These are phyloP conservation scores for Brachionus koreanus DNA, from an alignment of 1,140 invertebrate species.

Conservation along the genomic window DNA sequence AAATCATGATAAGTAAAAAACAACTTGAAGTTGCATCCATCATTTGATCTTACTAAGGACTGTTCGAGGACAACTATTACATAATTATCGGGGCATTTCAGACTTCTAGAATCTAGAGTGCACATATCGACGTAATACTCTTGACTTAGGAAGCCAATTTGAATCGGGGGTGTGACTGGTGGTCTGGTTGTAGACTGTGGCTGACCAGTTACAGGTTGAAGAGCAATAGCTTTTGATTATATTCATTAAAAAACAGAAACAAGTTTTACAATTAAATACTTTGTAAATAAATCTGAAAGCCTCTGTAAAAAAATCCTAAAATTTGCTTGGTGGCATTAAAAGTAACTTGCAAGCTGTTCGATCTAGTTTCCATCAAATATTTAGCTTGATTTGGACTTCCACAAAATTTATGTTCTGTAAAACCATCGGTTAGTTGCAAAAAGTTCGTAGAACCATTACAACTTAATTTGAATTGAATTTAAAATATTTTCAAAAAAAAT, in stretches of 20 bases:
- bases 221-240: background rate
- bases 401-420: background rate
- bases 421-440: background rate
- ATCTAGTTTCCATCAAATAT: conserved; percentile 28
- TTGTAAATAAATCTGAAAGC: conserved; percentile 11
- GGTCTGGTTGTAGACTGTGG: conserved; percentile 12
- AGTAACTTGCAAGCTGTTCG: background rate
- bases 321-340: background rate
- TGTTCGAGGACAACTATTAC: background rate
- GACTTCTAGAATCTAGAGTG: background rate
- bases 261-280: background rate
- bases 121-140: conserved; percentile 35
- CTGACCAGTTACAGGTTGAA: background rate
- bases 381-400: conserved; percentile 9
- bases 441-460: conserved; percentile 30
- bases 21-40: conserved; percentile 14
- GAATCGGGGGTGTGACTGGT: background rate
- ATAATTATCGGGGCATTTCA: conserved; percentile 8
- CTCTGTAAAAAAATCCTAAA: background rate
- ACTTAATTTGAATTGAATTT: background rate
- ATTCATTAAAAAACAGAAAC: background rate
- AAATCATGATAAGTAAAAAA: background rate
- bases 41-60: background rate
- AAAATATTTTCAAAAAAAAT: background rate
- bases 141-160: background rate